phyloP scores from a whole-genome alignment of 2,888 invertebrate species.

The Chrysina gloriosa region DNA sequence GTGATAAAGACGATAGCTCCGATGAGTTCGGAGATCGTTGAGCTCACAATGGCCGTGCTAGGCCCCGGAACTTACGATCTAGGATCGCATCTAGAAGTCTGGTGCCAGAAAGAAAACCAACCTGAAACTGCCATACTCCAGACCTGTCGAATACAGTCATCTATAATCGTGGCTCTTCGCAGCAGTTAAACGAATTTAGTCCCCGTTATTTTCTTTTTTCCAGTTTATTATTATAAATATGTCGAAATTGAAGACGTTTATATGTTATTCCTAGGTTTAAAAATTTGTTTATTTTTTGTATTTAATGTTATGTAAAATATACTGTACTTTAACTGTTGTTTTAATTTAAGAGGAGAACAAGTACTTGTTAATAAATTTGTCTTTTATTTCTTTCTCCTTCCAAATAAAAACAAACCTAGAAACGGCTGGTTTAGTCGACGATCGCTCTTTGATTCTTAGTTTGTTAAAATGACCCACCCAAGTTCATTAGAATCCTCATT shows the following conservation, averaged over 20 bases:
- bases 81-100: slow-evolving; percentile 72
- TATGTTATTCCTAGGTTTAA: slow-evolving; percentile 20
- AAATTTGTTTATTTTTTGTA: slow-evolving; percentile 30
- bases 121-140: slow-evolving; percentile 57
- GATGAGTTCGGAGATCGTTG: slow-evolving; percentile 56
- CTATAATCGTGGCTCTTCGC: slow-evolving; percentile 54
- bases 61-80: slow-evolving; percentile 77
- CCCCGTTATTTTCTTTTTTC: slow-evolving; percentile 1
- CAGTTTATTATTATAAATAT: slow-evolving; percentile 16
- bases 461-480: too few species aligned
- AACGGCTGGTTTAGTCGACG: too few species aligned
- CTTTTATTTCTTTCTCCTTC: slow-evolving; percentile 2
- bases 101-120: slow-evolving; percentile 56
- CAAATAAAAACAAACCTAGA: not conserved
- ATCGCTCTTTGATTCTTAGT: too few species aligned
- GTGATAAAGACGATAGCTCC: slow-evolving; percentile 57
- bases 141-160: slow-evolving; percentile 59
- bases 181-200: slow-evolving; percentile 27
- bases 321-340: slow-evolving; percentile 28
- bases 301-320: slow-evolving; percentile 30
- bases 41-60: slow-evolving; percentile 69
- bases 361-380: slow-evolving; percentile 15
- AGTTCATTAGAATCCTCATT: too few species aligned
- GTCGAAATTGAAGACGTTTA: slow-evolving; percentile 29
- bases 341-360: slow-evolving; percentile 13